Conservation (phyloP, 2,113 vertebrate species). For the Peucedramus taeniatus region DNA sequence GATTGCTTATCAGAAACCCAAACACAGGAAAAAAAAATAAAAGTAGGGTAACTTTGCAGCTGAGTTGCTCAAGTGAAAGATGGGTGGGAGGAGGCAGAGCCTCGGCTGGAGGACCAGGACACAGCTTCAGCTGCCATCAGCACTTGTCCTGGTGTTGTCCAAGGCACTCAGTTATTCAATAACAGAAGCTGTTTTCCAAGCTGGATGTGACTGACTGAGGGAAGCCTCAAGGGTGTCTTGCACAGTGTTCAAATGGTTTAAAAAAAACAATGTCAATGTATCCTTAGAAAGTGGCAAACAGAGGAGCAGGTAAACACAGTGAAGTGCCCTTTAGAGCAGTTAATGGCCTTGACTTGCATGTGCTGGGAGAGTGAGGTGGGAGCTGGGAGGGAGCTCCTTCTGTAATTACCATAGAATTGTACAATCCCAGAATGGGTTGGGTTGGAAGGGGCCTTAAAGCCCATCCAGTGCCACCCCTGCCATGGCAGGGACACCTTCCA, state of each 20-base stretch:
- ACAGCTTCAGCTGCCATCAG: accelerated
- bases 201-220: not conserved
- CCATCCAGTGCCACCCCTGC: not conserved
- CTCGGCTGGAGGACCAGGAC: not conserved
- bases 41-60: not conserved
- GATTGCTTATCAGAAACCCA: not conserved
- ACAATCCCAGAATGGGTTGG: not conserved
- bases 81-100: not conserved
- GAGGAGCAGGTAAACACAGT: conserved; percentile 77
- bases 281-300: conserved; percentile 68
- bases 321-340: conserved; percentile 76
- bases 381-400: conserved; percentile 26
- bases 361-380: conserved; percentile 50
- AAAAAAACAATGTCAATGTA: conserved; percentile 67
- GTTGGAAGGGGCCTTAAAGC: not conserved
- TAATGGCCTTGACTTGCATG: conserved; percentile 67
- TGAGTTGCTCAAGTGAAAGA: not conserved
- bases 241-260: conserved; percentile 58
- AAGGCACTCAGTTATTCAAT: accelerated
- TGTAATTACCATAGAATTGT: not conserved
- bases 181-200: not conserved
- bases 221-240: conserved; percentile 35
- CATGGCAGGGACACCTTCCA: not conserved
- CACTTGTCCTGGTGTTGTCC: not conserved
- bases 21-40: not conserved